phyloP scores from a whole-genome alignment of 2,888 invertebrate species.

The Hirtodrosophila confusa region DNA sequence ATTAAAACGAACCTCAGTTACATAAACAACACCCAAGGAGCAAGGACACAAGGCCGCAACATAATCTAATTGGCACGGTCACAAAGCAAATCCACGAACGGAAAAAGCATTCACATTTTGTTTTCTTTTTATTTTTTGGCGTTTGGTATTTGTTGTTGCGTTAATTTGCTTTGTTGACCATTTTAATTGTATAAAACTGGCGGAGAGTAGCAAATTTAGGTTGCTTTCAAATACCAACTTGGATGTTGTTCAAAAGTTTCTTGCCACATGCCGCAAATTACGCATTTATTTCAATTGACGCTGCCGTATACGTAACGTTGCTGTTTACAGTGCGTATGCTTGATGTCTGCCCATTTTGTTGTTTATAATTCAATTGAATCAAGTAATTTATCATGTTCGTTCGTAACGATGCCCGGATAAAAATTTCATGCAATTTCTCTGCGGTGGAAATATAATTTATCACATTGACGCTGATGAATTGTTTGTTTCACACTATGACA shows the following conservation, averaged over 20 bases:
- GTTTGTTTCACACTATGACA: constrained; percentile 78
- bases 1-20: constrained; percentile 44
- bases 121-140: background rate
- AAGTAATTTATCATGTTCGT: constrained; percentile 68
- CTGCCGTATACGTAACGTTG: constrained; percentile 40
- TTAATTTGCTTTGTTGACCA: constrained; percentile 24
- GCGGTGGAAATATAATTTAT: constrained; percentile 71
- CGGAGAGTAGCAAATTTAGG: background rate
- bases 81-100: constrained; percentile 13
- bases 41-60: constrained; percentile 23
- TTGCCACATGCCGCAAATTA: background rate
- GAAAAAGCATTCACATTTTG: constrained; percentile 18
- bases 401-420: constrained; percentile 46
- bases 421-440: constrained; percentile 65
- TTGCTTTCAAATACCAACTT: constrained; percentile 3
- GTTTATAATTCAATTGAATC: constrained; percentile 74
- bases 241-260: background rate
- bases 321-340: constrained; percentile 46
- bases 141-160: constrained; percentile 7
- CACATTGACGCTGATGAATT: constrained; percentile 79
- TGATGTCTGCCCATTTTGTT: constrained; percentile 45
- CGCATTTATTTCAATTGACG: constrained; percentile 28
- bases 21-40: constrained; percentile 29
- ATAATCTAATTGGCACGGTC: constrained; percentile 56
- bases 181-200: constrained; percentile 43